These are phyloP conservation scores for Ursus arctos DNA, from an alignment of 2,113 vertebrate genomes.

Conservation along the genomic window DNA sequence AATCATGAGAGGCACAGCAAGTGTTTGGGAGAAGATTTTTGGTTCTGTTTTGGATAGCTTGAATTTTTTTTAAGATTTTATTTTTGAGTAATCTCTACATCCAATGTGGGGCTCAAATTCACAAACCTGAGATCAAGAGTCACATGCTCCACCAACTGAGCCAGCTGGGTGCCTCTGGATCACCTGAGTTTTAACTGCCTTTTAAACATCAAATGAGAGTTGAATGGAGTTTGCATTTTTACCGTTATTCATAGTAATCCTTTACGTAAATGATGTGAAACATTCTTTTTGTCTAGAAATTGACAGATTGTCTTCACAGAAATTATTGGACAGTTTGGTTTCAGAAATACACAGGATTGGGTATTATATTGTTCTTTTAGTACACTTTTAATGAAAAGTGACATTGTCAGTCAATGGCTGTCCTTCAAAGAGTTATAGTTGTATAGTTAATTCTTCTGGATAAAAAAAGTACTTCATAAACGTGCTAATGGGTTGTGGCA, in stretches of 20 bases:
- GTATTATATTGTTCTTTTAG: not conserved
- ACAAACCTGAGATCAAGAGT: not conserved
- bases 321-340: not conserved
- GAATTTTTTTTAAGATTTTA: not conserved
- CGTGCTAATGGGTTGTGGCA: conserved; percentile 1
- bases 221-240: conserved; percentile 40
- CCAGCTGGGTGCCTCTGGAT: not conserved
- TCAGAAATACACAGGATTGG: not conserved
- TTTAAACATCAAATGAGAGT: conserved; percentile 17
- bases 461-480: not conserved
- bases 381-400: conserved; percentile 37
- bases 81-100: not conserved
- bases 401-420: conserved; percentile 3
- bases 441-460: not conserved
- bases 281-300: conserved; percentile 38
- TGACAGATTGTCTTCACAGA: not conserved
- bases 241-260: not conserved
- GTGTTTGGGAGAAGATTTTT: not conserved
- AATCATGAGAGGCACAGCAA: not conserved
- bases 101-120: not conserved
- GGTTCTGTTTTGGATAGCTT: conserved; percentile 22
- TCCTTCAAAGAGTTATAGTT: not conserved
- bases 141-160: not conserved
- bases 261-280: conserved; percentile 26
- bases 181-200: not conserved